phyloP scores from a whole-genome alignment of 1,140 invertebrate genomes.

The Lordiphosa stackelbergi region DNA sequence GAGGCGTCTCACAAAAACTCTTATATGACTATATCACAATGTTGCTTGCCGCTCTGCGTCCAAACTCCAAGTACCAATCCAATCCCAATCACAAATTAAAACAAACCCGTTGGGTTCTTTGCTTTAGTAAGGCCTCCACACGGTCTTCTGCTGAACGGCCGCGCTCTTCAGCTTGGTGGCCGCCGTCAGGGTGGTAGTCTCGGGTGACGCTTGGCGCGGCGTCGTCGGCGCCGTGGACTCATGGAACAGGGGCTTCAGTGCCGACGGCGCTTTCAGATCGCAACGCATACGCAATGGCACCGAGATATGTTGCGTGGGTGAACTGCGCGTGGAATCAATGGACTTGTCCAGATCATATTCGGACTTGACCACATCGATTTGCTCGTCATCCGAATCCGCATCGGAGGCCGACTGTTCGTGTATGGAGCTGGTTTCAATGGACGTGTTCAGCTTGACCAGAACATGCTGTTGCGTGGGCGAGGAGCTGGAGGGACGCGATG shows the following conservation, averaged over 20 bases:
- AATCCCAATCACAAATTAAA: constrained; percentile 26
- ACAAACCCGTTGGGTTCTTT: neutral
- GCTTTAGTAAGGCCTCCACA: constrained; percentile 86
- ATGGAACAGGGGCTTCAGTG: constrained; percentile 77
- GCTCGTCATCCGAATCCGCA: constrained; percentile 82
- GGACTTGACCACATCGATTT: constrained; percentile 86
- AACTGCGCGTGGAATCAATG: constrained; percentile 61
- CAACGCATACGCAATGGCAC: constrained; percentile 66
- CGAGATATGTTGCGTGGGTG: constrained; percentile 47
- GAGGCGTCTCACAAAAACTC: constrained; percentile 40
- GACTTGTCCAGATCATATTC: constrained; percentile 80
- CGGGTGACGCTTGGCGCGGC: constrained; percentile 76
- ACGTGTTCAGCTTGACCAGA: constrained; percentile 78
- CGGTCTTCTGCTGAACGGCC: constrained; percentile 81
- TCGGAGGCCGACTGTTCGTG: constrained; percentile 82
- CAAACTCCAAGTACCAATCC: constrained; percentile 12
- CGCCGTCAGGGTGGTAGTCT: constrained; percentile 79
- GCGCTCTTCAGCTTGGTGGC: constrained; percentile 77
- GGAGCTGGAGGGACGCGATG: constrained; percentile 78
- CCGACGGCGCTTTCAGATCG: constrained; percentile 82
- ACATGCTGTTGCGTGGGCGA: constrained; percentile 78
- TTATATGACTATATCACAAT: constrained; percentile 76
- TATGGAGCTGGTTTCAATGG: constrained; percentile 80
- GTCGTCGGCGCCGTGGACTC: constrained; percentile 33
- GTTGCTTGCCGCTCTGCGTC: constrained; percentile 64